Percentiles rank a stretch among this genome's conserved stretches.
Evolutionary conservation across 2,113 vertebrate species (phyloP).

Genomic region (Otis tarda): DNA sequence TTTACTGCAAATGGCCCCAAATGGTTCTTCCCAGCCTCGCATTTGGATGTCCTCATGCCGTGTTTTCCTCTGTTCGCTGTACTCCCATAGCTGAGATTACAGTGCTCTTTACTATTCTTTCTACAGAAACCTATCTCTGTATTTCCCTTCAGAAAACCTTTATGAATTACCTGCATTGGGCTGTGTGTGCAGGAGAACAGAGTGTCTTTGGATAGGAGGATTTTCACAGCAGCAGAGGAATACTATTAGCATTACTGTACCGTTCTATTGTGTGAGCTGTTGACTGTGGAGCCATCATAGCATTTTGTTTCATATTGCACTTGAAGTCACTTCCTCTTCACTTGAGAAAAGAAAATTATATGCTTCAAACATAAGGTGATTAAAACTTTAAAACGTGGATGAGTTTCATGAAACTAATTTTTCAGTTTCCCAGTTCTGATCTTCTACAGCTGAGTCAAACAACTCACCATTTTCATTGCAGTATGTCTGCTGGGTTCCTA

Average conservation of each 20-base stretch:
- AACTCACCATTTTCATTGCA: rapidly evolving
- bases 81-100: not conserved
- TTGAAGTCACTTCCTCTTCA: not conserved
- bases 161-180: not conserved
- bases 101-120: not conserved
- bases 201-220: not conserved
- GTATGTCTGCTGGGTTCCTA: not conserved
- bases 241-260: not conserved
- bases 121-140: not conserved
- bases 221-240: not conserved
- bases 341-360: not conserved
- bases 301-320: not conserved
- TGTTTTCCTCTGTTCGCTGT: not conserved
- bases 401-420: not conserved
- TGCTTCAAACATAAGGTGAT: not conserved
- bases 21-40: not conserved
- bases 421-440: not conserved
- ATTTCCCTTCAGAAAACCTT: not conserved
- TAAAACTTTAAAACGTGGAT: not conserved
- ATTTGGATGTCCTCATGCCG: not conserved
- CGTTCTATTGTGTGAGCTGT: not conserved
- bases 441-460: not conserved
- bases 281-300: rapidly evolving
- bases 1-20: not conserved
- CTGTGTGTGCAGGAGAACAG: not conserved